Conservation (phyloP, 1,140 invertebrate species). For the Lineus longissimus region DNA sequence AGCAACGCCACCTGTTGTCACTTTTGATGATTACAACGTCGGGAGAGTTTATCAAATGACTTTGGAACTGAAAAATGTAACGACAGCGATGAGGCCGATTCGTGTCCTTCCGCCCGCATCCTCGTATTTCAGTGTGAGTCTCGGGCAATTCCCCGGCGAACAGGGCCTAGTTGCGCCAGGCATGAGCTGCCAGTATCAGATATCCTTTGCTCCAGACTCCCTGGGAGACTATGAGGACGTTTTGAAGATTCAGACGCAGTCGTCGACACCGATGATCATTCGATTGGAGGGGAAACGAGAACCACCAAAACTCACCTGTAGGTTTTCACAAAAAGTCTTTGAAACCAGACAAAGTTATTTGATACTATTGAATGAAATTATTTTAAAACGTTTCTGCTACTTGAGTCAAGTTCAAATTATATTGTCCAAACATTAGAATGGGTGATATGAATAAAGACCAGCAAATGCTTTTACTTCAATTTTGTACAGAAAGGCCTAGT, state of each 20-base stretch:
- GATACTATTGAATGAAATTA: too few species aligned
- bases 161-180: constrained; percentile 52
- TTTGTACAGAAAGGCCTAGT: too few species aligned
- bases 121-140: constrained; percentile 46
- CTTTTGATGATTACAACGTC: constrained; percentile 47
- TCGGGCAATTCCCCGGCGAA: constrained; percentile 55
- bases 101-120: constrained; percentile 46
- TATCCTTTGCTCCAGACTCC: constrained; percentile 51
- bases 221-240: constrained; percentile 49
- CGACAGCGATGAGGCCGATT: constrained; percentile 44
- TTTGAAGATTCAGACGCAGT: constrained; percentile 47
- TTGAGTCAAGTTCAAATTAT: too few species aligned
- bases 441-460: too few species aligned
- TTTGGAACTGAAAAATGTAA: constrained; percentile 52
- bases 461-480: too few species aligned
- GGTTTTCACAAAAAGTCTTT: too few species aligned
- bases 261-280: constrained; percentile 35
- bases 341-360: too few species aligned
- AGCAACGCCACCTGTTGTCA: constrained; percentile 40
- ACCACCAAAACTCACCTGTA: constrained; percentile 45
- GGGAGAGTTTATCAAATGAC: constrained; percentile 52
- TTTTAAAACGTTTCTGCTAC: too few species aligned
- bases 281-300: constrained; percentile 36
- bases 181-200: constrained; percentile 48
- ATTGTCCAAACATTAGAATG: too few species aligned